Percentiles rank a stretch among this genome's conserved stretches.
Evolutionary conservation across 2,888 invertebrate species (phyloP).

Genomic region (Lepidochrysops patricia): DNA sequence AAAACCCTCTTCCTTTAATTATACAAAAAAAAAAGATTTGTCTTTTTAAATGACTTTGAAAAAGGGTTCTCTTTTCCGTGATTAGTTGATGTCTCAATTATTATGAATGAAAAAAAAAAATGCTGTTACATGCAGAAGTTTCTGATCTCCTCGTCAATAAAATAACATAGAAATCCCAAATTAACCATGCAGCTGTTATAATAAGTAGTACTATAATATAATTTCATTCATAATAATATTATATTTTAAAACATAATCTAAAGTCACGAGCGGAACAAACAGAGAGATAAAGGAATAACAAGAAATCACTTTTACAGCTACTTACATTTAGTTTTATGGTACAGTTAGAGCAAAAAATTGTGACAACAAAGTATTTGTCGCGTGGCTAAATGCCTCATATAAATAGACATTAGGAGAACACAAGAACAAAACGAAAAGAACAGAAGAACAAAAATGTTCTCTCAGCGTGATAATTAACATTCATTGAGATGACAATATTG

Average conservation of each 20-base stretch:
- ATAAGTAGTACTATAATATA: too few relatives aligned
- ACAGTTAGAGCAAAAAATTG: not conserved
- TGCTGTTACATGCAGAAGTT: too few relatives aligned
- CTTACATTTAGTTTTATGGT: not conserved
- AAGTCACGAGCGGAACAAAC: not conserved
- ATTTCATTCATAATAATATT: not conserved
- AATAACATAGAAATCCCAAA: too few relatives aligned
- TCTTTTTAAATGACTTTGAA: too few relatives aligned
- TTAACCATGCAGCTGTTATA: too few relatives aligned
- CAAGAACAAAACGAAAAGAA: not conserved
- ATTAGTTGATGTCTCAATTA: too few relatives aligned
- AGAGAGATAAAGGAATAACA: constrained; percentile 1
- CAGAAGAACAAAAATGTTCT: not conserved
- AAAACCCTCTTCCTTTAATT: too few relatives aligned
- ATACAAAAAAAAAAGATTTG: too few relatives aligned
- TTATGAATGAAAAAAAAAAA: too few relatives aligned
- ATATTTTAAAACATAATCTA: not conserved
- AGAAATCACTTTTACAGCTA: not conserved
- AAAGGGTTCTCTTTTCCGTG: too few relatives aligned
- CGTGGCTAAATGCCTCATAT: not conserved
- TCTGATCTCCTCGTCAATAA: too few relatives aligned
- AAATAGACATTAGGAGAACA: not conserved
- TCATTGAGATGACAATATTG: not conserved
- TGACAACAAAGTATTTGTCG: not conserved
- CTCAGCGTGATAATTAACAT: not conserved